phyloP scores from a whole-genome alignment of 2,113 vertebrate species.

The Spizaetus ornatus region DNA sequence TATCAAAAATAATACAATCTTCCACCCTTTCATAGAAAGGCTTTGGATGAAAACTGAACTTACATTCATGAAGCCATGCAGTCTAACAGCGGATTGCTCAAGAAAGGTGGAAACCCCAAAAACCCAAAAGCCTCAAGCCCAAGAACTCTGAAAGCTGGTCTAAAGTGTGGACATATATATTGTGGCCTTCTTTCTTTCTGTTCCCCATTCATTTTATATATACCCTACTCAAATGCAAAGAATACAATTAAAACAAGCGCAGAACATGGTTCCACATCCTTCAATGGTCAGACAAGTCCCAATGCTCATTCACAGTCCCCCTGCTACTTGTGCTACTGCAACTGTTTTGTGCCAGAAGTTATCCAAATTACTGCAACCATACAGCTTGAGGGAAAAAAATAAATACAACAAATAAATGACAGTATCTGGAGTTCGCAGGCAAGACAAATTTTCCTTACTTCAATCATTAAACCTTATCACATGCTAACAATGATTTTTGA shows the following conservation, averaged over 20 bases:
- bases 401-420: not conserved
- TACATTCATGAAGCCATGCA: not conserved
- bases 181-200: not conserved
- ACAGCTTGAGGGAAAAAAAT: not conserved
- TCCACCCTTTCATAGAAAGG: not conserved
- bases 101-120: not conserved
- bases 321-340: not conserved
- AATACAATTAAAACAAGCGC: not conserved
- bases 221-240: not conserved
- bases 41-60: not conserved
- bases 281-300: not conserved
- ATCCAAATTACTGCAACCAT: not conserved
- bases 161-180: not conserved
- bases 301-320: not conserved
- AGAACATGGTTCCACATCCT: accelerated
- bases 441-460: not conserved
- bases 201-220: not conserved
- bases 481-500: not conserved
- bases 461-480: not conserved
- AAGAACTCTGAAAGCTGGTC: not conserved
- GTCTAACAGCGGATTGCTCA: not conserved
- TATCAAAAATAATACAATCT: not conserved
- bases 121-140: not conserved
- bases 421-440: not conserved
- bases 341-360: not conserved